A percentile compares a stretch with the other conserved stretches of the same genome.
These are phyloP conservation scores for Asteroscopus sphinx DNA, from an alignment of 2,888 invertebrate species.

Conservation along the genomic window DNA sequence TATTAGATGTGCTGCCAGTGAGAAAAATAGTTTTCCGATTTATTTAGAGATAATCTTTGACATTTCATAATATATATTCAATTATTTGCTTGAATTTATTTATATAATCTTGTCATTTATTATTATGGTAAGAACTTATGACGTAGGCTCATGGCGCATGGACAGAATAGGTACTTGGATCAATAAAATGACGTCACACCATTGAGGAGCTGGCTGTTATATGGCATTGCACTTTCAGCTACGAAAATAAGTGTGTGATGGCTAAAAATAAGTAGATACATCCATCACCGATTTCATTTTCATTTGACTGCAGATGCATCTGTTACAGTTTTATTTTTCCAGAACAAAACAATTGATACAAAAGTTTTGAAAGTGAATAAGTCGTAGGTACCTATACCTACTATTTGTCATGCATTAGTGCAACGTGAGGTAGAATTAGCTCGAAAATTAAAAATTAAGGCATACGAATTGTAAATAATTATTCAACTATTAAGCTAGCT, in stretches of 20 bases:
- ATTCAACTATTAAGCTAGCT: no score
- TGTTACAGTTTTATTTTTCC: background rate
- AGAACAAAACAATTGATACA: background rate
- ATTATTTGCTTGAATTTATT: background rate
- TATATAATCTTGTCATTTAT: background rate
- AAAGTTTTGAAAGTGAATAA: background rate
- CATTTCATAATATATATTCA: background rate
- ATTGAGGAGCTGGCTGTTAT: constrained; percentile 72
- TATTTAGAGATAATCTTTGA: background rate
- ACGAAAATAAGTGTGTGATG: constrained; percentile 57
- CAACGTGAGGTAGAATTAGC: background rate
- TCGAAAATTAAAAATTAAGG: background rate
- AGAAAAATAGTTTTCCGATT: constrained; percentile 21
- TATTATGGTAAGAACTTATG: constrained; percentile 48
- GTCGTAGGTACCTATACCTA: background rate
- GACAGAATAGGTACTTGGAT: constrained; percentile 67
- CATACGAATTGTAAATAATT: no score
- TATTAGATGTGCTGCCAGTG: constrained; percentile 65
- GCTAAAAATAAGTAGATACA: constrained; percentile 52
- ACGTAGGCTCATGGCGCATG: constrained; percentile 67
- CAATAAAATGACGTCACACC: constrained; percentile 86
- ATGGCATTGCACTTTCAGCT: constrained; percentile 63
- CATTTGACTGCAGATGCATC: constrained; percentile 6
- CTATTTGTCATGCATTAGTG: background rate
- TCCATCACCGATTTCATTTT: constrained; percentile 30